Evolutionary conservation across 53 echinoderm and acorn worm genomes (phyloP).

Genomic region (Astropecten irregularis): DNA sequence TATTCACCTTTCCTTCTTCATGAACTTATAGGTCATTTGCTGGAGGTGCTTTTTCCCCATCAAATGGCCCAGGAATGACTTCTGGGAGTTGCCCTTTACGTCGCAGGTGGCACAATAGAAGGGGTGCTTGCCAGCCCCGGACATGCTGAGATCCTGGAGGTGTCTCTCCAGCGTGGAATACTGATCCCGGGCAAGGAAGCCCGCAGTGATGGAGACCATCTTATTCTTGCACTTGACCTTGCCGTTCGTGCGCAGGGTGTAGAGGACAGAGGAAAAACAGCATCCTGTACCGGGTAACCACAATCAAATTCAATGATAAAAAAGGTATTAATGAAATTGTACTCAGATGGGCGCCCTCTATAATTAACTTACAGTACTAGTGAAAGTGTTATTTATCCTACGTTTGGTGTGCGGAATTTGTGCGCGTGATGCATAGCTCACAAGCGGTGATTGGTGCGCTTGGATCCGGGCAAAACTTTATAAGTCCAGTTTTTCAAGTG

Average conservation of each 20-base stretch:
- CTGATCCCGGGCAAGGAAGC: slow-evolving; percentile 1
- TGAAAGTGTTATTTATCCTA: too few relatives aligned
- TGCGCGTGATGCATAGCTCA: too few relatives aligned
- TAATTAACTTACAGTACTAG: too few relatives aligned
- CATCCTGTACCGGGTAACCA: not conserved
- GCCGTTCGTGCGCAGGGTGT: slow-evolving; percentile 11
- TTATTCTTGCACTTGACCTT: slow-evolving; percentile 13
- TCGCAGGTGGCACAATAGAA: slow-evolving; percentile 66
- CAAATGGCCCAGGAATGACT: slow-evolving; percentile 57
- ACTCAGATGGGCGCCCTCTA: too few relatives aligned
- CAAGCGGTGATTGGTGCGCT: too few relatives aligned
- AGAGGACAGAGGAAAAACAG: slow-evolving; percentile 14
- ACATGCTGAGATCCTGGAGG: not conserved
- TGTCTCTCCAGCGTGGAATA: not conserved
- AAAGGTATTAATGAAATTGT: too few relatives aligned
- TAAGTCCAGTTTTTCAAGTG: too few relatives aligned
- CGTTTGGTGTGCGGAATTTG: too few relatives aligned
- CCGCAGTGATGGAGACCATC: not conserved
- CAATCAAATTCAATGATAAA: too few relatives aligned
- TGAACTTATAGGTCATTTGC: slow-evolving; percentile 62
- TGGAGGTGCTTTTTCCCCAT: slow-evolving; percentile 67
- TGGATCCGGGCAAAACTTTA: too few relatives aligned
- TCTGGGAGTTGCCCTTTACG: slow-evolving; percentile 58
- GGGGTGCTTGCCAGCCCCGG: slow-evolving; percentile 22
- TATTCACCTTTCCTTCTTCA: slow-evolving; percentile 58